Evolutionary conservation across 2,797 vertebrate genomes (phyloP), one percentile per base, ranked within the genome.

Genomic region (Bradypodion pumilum): DNA sequence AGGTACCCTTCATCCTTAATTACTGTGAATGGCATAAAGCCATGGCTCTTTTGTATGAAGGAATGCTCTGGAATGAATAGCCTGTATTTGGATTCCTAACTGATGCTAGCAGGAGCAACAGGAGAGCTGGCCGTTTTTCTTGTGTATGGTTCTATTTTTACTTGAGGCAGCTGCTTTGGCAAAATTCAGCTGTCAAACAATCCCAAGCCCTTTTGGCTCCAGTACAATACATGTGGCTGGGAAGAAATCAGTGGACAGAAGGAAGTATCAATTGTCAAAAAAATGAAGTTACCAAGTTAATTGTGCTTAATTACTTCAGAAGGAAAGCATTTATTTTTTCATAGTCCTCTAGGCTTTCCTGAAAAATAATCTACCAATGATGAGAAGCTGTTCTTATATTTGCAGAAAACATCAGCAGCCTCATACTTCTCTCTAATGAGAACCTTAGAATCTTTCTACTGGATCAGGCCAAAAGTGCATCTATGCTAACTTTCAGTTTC

Each of bases 221-320:
- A 82, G 91, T 90, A 89, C 44, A 92, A 86, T 80, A 87, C 35
- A 88, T 7, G 86, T 89, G 89, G 89, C 89, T 94, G 94, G 94
- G 93, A 95, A 95, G 80, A 88, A 92, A 94, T 91, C 92, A 90
- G 88, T 83, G 88, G 73, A 92, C 94, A 95, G 94, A 95, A 94
- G 93, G 94, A 85, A 37, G 89, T 94, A 90, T 93, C 85, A 85
- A 93, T 89, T 94, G 92, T 92, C 92, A 80, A 93, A 90, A 85
- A 78, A 88, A 94, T 91, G 91, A 94, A 90, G 91, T 89, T 68
- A 44, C 92, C 83, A 91, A 92, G 91, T 86, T 90, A 60, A 85
- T 95, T 94, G 92, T 90, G 72, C 89, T 89, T 94, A 85, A 90
- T 94, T 78, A 91, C 74, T 88, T 77, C 1, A 92, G 91, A 92